Conservation (phyloP, 2,888 invertebrate species). For the Netelia fuscicornis region DNA sequence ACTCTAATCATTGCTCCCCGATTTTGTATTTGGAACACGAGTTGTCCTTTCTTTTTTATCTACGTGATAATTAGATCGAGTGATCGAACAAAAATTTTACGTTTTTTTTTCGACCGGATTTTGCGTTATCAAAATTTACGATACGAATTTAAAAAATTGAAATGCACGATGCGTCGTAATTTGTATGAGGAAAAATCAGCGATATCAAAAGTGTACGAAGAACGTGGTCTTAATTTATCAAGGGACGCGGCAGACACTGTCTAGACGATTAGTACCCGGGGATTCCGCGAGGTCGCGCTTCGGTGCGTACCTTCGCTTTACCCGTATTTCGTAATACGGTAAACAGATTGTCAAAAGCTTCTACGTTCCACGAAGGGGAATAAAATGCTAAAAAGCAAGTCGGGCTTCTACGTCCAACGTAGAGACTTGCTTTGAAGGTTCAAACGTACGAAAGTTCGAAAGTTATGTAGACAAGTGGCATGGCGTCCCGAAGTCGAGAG, state of each 20-base stretch:
- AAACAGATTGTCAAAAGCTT: constrained; percentile 3
- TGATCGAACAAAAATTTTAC: too few relatives aligned
- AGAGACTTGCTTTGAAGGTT: background rate
- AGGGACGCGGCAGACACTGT: background rate
- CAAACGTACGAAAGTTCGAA: background rate
- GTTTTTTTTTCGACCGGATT: too few relatives aligned
- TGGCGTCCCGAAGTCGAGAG: background rate
- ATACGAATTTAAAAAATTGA: too few relatives aligned
- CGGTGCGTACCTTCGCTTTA: background rate
- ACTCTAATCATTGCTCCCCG: constrained; percentile 5
- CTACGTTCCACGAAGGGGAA: background rate
- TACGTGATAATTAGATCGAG: too few relatives aligned
- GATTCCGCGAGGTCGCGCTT: background rate
- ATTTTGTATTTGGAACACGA: background rate
- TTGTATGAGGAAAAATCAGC: too few relatives aligned
- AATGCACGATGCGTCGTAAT: too few relatives aligned
- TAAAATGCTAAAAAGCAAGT: background rate
- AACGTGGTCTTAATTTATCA: background rate
- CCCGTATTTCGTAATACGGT: background rate
- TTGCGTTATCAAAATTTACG: too few relatives aligned
- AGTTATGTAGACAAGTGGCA: constrained; percentile 19
- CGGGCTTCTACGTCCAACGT: background rate
- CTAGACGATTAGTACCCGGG: too few relatives aligned
- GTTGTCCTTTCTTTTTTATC: too few relatives aligned
- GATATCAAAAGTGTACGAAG: background rate